Conservation (phyloP, 2,113 vertebrate species). For the Xyliphius kryptos region DNA sequence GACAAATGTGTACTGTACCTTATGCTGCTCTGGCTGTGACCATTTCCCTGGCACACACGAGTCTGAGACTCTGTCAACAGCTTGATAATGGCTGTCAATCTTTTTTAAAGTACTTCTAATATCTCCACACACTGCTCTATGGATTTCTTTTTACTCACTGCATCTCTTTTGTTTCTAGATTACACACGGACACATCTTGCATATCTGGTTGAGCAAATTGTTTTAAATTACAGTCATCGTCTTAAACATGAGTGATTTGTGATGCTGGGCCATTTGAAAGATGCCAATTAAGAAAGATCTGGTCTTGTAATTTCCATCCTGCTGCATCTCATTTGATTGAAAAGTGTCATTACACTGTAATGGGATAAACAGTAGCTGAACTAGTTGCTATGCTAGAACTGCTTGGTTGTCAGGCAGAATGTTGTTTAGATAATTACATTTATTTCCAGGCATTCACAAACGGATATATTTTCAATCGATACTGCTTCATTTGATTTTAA, state of each 20-base stretch:
- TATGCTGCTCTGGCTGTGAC: slow-evolving; percentile 24
- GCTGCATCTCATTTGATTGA: slow-evolving; percentile 18
- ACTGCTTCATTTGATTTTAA: slow-evolving; percentile 2
- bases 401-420: slow-evolving; percentile 20
- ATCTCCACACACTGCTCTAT: too few relatives aligned
- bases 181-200: too few relatives aligned
- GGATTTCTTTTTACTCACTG: slow-evolving; percentile 7
- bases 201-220: slow-evolving; percentile 11
- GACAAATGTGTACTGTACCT: slow-evolving; percentile 21
- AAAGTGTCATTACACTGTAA: slow-evolving; percentile 27
- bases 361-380: slow-evolving; percentile 9
- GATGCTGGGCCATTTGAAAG: neutral
- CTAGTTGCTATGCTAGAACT: slow-evolving; percentile 16
- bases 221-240: slow-evolving; percentile 12
- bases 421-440: slow-evolving; percentile 17
- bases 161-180: slow-evolving; percentile 1
- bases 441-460: slow-evolving; percentile 5
- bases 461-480: slow-evolving; percentile 3
- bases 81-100: slow-evolving; percentile 19
- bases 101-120: neutral
- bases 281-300: slow-evolving; percentile 1
- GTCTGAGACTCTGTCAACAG: slow-evolving; percentile 7
- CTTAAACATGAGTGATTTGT: slow-evolving; percentile 15
- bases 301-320: slow-evolving; percentile 3
- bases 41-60: slow-evolving; percentile 12